Conservation (phyloP, 2,888 invertebrate species). For the Microplitis manilae region DNA sequence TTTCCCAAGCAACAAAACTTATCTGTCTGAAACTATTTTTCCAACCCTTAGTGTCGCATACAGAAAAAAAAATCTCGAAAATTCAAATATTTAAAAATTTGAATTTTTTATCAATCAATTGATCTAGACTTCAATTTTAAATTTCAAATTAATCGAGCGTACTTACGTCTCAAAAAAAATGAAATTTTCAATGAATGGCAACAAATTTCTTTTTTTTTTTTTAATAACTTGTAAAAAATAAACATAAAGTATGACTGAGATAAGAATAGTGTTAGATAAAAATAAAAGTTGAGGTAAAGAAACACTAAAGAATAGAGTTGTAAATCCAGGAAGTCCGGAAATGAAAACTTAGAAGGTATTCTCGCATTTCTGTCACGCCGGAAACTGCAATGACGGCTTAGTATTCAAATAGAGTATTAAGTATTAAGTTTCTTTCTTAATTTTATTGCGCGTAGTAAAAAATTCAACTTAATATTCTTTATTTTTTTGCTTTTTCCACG, state of each 20-base stretch:
- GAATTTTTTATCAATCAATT: too few relatives aligned
- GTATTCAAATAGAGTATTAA: conserved; percentile 10
- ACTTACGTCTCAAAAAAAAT: too few relatives aligned
- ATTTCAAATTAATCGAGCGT: too few relatives aligned
- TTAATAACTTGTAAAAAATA: neutral
- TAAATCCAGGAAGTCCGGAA: conserved; percentile 21
- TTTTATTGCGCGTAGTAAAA: neutral
- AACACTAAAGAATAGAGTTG: conserved; percentile 4
- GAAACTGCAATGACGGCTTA: conserved; percentile 16
- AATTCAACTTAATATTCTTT: neutral
- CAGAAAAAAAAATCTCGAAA: too few relatives aligned
- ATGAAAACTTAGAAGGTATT: conserved; percentile 15
- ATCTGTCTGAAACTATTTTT: too few relatives aligned
- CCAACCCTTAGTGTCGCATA: too few relatives aligned
- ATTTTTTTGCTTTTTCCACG: too few relatives aligned
- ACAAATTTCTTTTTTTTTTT: neutral
- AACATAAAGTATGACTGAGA: conserved; percentile 10
- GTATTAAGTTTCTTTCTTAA: conserved; percentile 8
- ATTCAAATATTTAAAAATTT: too few relatives aligned
- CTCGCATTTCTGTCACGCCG: conserved; percentile 13
- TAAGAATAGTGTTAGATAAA: neutral
- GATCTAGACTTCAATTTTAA: too few relatives aligned
- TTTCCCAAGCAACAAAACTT: too few relatives aligned
- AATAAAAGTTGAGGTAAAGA: neutral
- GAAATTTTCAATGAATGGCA: too few relatives aligned